Evolutionary conservation across 2,797 vertebrate genomes (phyloP), one percentile per base, ranked within the genome.

Genomic region (Alectoris magna): DNA sequence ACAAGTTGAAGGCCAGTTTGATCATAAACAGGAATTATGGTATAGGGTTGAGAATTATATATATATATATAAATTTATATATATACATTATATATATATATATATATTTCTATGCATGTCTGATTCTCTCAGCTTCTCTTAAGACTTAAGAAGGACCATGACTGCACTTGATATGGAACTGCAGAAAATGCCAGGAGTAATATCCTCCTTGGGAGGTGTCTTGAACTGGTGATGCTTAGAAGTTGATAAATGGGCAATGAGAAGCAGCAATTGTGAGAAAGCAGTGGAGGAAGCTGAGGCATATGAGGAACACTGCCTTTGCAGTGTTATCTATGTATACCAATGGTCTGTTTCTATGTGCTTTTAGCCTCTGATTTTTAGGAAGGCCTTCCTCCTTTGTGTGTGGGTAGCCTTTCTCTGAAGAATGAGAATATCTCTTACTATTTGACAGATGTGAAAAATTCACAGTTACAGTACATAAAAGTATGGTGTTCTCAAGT

Each of bases 271-370:
- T 34, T 19, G 6, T 31, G 55, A 68, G 39, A 18, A 18, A 70
- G 63, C 43, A 63, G 1, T 14, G 21, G 31, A 55, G 12, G 23
- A 26, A 70, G 11, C 26, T 7, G n/a, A 56, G 41, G 13, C 36
- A 16, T 9, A 10, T 0, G 0, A 56, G 24, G 14, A 36, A 5
- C 21, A 41, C 51, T 92, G 66, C 12, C 13, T 66, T 70, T 75
- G 38, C 38, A 27, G 15, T n/a, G 19, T 48, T 39, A 34, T 18
- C 23, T 67, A 2, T 2, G 2, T 38, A n/a, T 29, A 13, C 7
- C 17, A 72, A 26, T 55, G 46, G 1, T 27, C 14, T 68, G 0
- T 24, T 83, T 77, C 56, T 59, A 5, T 11, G 16, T 71, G 41
- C 19, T 71, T 56, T 55, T 44, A 58, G 58, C 36, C 16, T 76